Conservation (phyloP, 2,113 vertebrate genomes). For the Grantiella picta region DNA sequence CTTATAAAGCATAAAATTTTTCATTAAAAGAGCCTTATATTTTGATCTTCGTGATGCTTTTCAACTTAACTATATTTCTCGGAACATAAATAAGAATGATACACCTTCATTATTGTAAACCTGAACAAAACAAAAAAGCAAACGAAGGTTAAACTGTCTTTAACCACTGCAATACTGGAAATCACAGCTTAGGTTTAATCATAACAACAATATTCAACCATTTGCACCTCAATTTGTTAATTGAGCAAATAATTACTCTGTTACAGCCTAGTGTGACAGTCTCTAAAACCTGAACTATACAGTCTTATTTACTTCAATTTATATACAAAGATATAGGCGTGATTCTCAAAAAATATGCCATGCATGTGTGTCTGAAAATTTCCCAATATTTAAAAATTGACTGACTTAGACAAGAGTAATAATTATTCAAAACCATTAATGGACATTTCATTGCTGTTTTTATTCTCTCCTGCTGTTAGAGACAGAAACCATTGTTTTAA, state of each 20-base stretch:
- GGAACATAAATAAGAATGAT: not conserved
- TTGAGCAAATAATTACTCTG: not conserved
- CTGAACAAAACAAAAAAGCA: not conserved
- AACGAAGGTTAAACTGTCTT: not conserved
- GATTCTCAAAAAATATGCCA: not conserved
- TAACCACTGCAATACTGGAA: not conserved
- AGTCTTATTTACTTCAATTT: not conserved
- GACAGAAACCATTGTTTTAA: conserved; percentile 3
- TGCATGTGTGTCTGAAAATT: not conserved
- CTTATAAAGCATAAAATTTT: not conserved
- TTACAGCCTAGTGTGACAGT: not conserved
- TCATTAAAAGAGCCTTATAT: not conserved
- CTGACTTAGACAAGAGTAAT: not conserved
- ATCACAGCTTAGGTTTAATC: not conserved
- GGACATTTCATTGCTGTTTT: not conserved
- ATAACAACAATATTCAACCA: not conserved
- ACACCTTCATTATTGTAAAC: not conserved
- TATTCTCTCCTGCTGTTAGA: not conserved
- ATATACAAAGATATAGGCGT: not conserved
- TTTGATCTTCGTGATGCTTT: not conserved
- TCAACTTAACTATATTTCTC: not conserved
- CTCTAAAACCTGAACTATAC: not conserved
- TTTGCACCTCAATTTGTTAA: not conserved
- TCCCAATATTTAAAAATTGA: not conserved
- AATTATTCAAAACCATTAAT: not conserved